A percentile compares a stretch with the other conserved stretches of the same genome.
Conservation (phyloP, 2,113 vertebrate species). For the Cochlearius cochlearius region DNA sequence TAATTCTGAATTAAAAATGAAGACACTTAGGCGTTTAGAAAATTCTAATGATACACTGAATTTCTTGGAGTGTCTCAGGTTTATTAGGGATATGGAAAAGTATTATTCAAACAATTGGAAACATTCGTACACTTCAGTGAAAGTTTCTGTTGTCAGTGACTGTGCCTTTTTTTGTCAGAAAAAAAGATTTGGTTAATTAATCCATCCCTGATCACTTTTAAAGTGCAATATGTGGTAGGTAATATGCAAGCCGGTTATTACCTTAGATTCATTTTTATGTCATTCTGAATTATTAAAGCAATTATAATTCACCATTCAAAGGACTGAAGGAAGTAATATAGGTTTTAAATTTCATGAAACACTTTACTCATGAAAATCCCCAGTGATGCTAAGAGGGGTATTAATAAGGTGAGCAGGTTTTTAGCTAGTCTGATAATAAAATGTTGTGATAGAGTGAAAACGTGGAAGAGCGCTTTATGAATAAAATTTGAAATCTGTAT, state of each 20-base stretch:
- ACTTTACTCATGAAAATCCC: constrained; percentile 9
- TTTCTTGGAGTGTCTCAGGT: neutral
- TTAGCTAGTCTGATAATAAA: neutral
- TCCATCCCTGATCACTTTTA: constrained; percentile 6
- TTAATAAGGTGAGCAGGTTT: neutral
- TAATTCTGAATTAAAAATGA: neutral
- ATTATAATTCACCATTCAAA: constrained; percentile 41
- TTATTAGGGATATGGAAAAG: neutral
- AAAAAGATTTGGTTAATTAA: constrained; percentile 21
- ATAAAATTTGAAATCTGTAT: neutral
- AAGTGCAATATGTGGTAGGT: constrained; percentile 42
- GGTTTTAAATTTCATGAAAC: constrained; percentile 32
- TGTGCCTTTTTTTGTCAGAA: neutral
- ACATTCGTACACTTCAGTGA: neutral
- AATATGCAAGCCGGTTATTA: constrained; percentile 26
- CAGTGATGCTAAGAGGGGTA: neutral
- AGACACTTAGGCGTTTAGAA: neutral
- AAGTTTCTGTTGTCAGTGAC: neutral
- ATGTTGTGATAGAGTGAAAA: neutral
- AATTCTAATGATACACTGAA: neutral
- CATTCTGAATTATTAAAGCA: constrained; percentile 50
- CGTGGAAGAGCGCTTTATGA: neutral
- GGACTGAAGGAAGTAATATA: constrained; percentile 13
- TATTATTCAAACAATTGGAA: neutral
- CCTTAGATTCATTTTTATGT: constrained; percentile 33